Conservation (phyloP, 2,888 invertebrate species). For the Ichneumoninae sp. region DNA sequence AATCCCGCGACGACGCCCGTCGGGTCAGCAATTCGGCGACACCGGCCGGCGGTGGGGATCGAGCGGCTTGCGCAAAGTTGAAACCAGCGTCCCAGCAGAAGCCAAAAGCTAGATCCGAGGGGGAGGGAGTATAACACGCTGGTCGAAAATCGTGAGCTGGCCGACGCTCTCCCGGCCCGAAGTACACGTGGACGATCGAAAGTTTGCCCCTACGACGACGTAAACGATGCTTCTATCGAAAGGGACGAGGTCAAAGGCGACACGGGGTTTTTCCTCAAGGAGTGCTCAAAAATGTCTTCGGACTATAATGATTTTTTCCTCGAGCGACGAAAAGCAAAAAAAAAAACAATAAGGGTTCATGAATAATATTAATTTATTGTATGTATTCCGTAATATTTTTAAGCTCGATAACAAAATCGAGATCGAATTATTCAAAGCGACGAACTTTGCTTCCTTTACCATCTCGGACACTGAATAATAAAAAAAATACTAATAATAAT, state of each 20-base stretch:
- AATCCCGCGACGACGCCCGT: constrained; percentile 78
- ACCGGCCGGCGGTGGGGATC: constrained; percentile 16
- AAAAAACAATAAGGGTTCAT: too few relatives aligned
- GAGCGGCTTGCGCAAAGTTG: constrained; percentile 36
- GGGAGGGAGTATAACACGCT: background rate
- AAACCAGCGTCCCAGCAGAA: constrained; percentile 13
- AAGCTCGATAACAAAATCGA: too few relatives aligned
- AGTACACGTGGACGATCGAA: constrained; percentile 40
- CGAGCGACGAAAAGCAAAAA: too few relatives aligned
- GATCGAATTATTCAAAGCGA: too few relatives aligned
- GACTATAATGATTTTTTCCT: too few relatives aligned
- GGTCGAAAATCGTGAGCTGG: constrained; percentile 21
- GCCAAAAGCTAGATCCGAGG: constrained; percentile 17
- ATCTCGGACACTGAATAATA: too few relatives aligned
- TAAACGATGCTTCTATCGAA: background rate
- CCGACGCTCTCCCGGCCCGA: constrained; percentile 8
- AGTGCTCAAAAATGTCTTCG: too few relatives aligned
- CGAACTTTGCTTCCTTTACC: too few relatives aligned
- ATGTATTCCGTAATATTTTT: too few relatives aligned
- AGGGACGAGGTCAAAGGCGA: background rate
- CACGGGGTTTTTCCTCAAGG: background rate
- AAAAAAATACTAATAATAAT: too few relatives aligned
- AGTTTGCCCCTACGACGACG: constrained; percentile 19
- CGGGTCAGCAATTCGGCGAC: constrained; percentile 77
- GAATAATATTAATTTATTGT: too few relatives aligned